Percentiles rank a stretch among this genome's conserved stretches.
These are phyloP conservation scores for Sprattus sprattus DNA, from an alignment of 2,113 vertebrate genomes.

Conservation along the genomic window DNA sequence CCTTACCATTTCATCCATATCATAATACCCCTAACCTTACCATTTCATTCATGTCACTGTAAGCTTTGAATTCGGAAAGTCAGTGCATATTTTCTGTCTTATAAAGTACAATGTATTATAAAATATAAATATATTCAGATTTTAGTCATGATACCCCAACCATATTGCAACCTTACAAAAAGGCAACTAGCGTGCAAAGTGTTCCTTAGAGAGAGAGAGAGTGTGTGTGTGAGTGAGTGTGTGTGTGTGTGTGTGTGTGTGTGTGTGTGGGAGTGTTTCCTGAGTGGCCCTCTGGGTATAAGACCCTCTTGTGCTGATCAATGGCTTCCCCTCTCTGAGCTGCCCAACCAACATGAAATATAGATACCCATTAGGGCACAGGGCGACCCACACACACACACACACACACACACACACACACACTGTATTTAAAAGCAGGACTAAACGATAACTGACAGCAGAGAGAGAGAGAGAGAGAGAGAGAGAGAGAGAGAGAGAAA, in stretches of 20 bases:
- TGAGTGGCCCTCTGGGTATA: slow-evolving; percentile 34
- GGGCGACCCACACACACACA: slow-evolving; percentile 18
- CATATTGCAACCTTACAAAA: too few species aligned
- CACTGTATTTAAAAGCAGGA: slow-evolving; percentile 47
- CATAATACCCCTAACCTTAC: too few species aligned
- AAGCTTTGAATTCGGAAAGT: too few species aligned
- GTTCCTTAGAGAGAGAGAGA: background rate
- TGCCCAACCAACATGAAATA: slow-evolving; percentile 47
- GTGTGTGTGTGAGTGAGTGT: background rate
- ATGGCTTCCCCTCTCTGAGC: slow-evolving; percentile 39
- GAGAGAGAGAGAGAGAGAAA: background rate
- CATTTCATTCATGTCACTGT: too few species aligned
- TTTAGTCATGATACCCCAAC: too few species aligned
- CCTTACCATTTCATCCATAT: too few species aligned
- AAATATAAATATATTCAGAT: too few species aligned
- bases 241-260: background rate
- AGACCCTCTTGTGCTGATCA: slow-evolving; percentile 44
- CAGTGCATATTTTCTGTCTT: too few species aligned
- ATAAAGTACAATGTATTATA: too few species aligned
- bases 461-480: background rate
- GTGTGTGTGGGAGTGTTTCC: background rate
- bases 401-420: slow-evolving; percentile 25
- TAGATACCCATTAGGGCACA: slow-evolving; percentile 51
- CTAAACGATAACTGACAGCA: slow-evolving; percentile 38
- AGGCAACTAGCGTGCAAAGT: background rate